Base-by-base conservation (phyloP, 92 coral and sea anemone genomes). In the Umimayanthus chanpuru region DNA sequence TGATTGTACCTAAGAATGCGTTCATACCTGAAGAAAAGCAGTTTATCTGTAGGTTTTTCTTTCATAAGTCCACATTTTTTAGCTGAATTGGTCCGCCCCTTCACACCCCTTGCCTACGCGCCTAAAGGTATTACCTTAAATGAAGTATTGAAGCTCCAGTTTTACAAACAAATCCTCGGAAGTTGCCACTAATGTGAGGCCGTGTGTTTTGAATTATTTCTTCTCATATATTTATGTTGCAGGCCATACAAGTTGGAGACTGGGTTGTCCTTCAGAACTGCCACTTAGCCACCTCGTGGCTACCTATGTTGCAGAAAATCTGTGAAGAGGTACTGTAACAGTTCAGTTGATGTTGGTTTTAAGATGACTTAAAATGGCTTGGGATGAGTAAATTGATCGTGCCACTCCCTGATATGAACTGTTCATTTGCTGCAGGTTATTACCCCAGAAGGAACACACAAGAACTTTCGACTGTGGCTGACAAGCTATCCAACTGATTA, bases 181-280 rank as follows among this genome's bases (percentile, higher is more conserved):
- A 11, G 58, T 53, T 53, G 58, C 4, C 14, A 53, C 58, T 12
- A 2, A 20, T 50, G 0, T 53, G 16, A 53, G 18, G 12, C 12
- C 58, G 58, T 4, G 2, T 20, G 21, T 7, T 6, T 18, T 6
- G 68, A 20, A 18, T 61, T 61, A 20, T 61, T 21, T 61, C 4
- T 61, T 20, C 21, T 61, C 8, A 5, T 61, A 2, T 21, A 6
- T n/a, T 89, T 23, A 82, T 41, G 56, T 47, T 85, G 32, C 86
- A 97, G 99, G 99, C 98, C 20, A 90, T 96, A 64, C 75, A 74
- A 66, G 96, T 91, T 8, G 99, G 99, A 50, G 94, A 94, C 79
- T 97, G 99, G 99, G 98, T 97, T 9, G 98, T 97, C 9, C 90
- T 97, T 9, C 99, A 97, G 81, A 97, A 97, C 75, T 97, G 99